phyloP scores from a whole-genome alignment of 2,113 vertebrate genomes.

The Phycodurus eques region DNA sequence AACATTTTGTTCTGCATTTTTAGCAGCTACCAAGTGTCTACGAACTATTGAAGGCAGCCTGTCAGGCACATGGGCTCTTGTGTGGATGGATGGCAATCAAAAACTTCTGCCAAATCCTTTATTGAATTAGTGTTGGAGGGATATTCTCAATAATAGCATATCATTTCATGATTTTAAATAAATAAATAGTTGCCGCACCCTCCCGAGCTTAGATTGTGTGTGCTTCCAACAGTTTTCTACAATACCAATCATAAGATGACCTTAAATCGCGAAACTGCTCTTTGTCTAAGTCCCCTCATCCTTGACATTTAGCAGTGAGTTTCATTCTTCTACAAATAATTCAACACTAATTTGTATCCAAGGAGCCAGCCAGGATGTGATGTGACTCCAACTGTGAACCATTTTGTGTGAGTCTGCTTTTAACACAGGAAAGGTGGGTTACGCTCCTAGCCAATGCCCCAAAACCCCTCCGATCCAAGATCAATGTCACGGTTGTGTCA shows the following conservation, averaged over 20 bases:
- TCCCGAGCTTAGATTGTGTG: constrained; percentile 39
- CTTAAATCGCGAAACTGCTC: constrained; percentile 43
- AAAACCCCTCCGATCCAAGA: not conserved
- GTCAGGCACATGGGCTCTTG: not conserved
- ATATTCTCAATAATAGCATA: constrained; percentile 51
- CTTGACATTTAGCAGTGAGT: constrained; percentile 64
- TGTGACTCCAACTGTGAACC: no score
- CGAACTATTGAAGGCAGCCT: constrained; percentile 14
- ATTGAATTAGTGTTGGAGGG: constrained; percentile 3
- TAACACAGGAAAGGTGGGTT: not conserved
- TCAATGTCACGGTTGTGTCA: not conserved
- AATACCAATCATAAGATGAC: constrained; percentile 46
- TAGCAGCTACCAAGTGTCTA: constrained; percentile 2
- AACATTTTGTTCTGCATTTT: constrained; percentile 25
- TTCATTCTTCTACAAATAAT: constrained; percentile 51
- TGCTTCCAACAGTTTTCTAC: constrained; percentile 42
- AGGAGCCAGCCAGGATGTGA: constrained; percentile 23
- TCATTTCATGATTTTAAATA: not conserved
- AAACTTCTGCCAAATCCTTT: not conserved
- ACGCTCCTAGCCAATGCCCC: not conserved
- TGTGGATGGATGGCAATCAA: not conserved
- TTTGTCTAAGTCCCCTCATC: constrained; percentile 67
- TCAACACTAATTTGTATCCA: constrained; percentile 61
- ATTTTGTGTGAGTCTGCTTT: no score
- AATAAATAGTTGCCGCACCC: not conserved